Percentiles rank a stretch among this genome's conserved stretches.
phyloP scores from a whole-genome alignment of 30 jellyfish, hydroid and myxozoan species.

The Chrysaora quinquecirrha region DNA sequence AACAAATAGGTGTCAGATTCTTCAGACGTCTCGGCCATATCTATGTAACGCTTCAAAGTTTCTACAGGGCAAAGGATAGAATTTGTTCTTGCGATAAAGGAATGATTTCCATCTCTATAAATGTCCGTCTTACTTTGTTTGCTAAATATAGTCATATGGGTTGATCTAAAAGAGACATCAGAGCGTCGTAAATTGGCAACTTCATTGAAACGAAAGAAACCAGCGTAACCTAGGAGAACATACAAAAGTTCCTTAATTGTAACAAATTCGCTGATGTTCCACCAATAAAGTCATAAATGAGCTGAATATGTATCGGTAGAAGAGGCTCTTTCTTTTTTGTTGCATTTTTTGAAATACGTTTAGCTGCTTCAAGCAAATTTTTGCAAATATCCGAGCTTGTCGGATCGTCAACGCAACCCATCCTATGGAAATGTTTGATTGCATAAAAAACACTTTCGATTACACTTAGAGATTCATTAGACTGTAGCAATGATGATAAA shows the following conservation, averaged over 20 bases:
- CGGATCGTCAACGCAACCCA: too few species aligned
- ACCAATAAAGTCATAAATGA: constrained; percentile 5
- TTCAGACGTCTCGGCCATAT: background rate
- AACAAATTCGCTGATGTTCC: constrained; percentile 12
- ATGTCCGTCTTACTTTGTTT: constrained; percentile 30
- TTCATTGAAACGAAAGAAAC: constrained; percentile 17
- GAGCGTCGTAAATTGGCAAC: constrained; percentile 11
- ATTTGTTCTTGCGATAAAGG: constrained; percentile 14
- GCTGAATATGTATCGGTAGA: background rate
- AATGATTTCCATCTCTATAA: constrained; percentile 29
- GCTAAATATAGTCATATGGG: constrained; percentile 19
- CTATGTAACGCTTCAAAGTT: constrained; percentile 4
- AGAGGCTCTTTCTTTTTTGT: too few species aligned
- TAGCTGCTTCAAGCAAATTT: background rate
- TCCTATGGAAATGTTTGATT: too few species aligned
- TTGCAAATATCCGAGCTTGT: too few species aligned
- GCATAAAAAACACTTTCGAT: constrained; percentile 27
- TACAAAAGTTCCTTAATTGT: background rate
- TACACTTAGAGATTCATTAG: constrained; percentile 4
- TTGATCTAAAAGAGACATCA: background rate
- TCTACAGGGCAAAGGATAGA: constrained; percentile 18
- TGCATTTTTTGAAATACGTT: background rate
- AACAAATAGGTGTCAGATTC: background rate
- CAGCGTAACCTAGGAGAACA: constrained; percentile 20
- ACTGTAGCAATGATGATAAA: too few species aligned